Evolutionary conservation across 2,888 invertebrate genomes (phyloP), one percentile per base, ranked within the genome.

Genomic region (Sinopyrophorus schimmeli): DNA sequence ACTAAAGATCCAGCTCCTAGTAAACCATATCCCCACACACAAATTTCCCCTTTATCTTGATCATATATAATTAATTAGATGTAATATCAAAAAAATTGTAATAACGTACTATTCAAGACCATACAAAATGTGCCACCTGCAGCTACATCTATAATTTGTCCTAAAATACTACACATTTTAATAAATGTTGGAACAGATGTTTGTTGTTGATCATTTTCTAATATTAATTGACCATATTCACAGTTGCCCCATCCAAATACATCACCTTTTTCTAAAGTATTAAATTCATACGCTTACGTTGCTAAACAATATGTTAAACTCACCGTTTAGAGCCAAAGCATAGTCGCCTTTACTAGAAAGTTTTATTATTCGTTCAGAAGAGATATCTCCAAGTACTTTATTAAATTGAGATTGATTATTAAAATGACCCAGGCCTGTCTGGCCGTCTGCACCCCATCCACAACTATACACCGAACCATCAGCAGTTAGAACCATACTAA

Each of bases 241-340:
- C 89, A 87, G 71, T 95, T 97, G 4, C 98, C 97, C 96, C 97
- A 98, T 1, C 95, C 97, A 74, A 95, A 97, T 1, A 94, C 79
- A 63, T 94, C 89, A 2, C 96, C 95, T 61, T 84, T 83, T 55
- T 92, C 91, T 88, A 65, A n/a, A 66, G 66, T 32, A 27, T n/a
- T n/a, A 48, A 10, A 10, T 2, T n/a, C n/a, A n/a, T n/a, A n/a
- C n/a, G n/a, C n/a, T n/a, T n/a, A n/a, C n/a, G 7, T 32, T 6
- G 1, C 9, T 15, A 20, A 11, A n/a, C n/a, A 5, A 17, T 10
- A 20, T 11, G n/a, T 3, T 11, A 11, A 30, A 58, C 48, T 39
- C 50, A 89, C 89, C 90, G 74, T 85, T 92, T 16, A 96, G 72
- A 5, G 96, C 97, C 53, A 98, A 72, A 7, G 91, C 89, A 72